Evolutionary conservation across 2,888 invertebrate genomes (phyloP), one percentile per base, ranked within the genome.

Genomic region (Cheilosia vulpina): DNA sequence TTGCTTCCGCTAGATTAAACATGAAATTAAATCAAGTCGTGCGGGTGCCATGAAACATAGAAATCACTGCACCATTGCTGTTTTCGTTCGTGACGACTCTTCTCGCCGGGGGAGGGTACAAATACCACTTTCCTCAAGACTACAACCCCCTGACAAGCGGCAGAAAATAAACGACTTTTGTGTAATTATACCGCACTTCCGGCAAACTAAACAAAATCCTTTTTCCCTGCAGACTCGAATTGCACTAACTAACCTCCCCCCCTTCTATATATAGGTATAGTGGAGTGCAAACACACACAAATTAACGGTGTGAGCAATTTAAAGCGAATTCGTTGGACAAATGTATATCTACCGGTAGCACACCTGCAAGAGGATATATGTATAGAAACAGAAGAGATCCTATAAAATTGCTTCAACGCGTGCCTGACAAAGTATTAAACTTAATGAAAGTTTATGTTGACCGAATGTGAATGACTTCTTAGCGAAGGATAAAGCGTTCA

Each of bases 181-280:
- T 73, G 63, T 79, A 84, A 76, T 76, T 65, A 52, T 71, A 76
- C 76, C 80, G 76, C 84, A 85, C 66, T 80, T 85, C 84, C 84
- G 80, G 76, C 55, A 78, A 75, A 58, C 80, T 58, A 78, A 76
- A 66, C 57, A 52, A 72, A 71, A 38, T 62, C 66, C 66, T 78
- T 66, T 66, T 38, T 9, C 62, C 41, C 24, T 27, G 27, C 27
- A 47, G 13, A 45, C 34, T 13, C 11, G 58, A 21, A 57, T 19
- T 43, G 15, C 41, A 21, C 9, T n/a, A 15, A 13, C 45, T 17
- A 38, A 9, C n/a, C 13, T 21, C 15, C 17, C 15, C 17, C 4
- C 24, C 17, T 9, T 11, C 50, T 9, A 31, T 31, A 2, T 31
- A 31, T 9, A 31, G 34, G 11, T 4, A 19, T 34, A n/a, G 21